Base-by-base conservation (phyloP, 1,140 invertebrate species). In the Drosophila auraria region DNA sequence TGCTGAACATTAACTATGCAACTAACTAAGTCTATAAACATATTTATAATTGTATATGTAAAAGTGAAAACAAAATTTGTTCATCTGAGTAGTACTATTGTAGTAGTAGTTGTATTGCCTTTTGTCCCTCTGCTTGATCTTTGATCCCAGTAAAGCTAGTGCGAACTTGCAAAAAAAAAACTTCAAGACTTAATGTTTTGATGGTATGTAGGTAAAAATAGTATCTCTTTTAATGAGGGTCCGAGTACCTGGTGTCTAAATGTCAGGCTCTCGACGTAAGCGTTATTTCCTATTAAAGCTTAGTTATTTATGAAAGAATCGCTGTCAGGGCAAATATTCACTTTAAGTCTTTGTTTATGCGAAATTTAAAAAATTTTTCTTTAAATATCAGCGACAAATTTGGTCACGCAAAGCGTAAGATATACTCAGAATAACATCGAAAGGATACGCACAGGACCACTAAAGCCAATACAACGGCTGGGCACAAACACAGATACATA, bases 321-420 rank as follows among this genome's bases (percentile, higher is more conserved):
- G 7, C 47, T 25, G 3, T 15, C 23, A 11, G 12, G 30, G 17
- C 3, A 58, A 11, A 38, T 9, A 11, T 9, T 36, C 9, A 17
- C 40, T 23, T 17, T 1, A 5, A n/a, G n/a, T 44, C 0, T 47
- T 59, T 47, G n/a, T 38, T 30, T 38, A 44, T 15, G 8, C 47
- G 60, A 75, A 64, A 78, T 72, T 61, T 54, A 6, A 68, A 64
- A 47, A 71, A 84, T 79, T 84, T 81, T 75, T 76, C 66, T 78
- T 78, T 60, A 73, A 68, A 71, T 75, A 81, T 78, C 82, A 58
- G 30, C 53, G 36, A 47, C 30, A 59, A 86, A 73, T 76, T 54
- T 80, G 33, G 53, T 75, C 49, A 9, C 20, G 17, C 27, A 15
- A 40, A 60, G 7, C 12, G 3, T 54, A 72, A 47, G 38, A 20